Evolutionary conservation across 2,113 vertebrate genomes (phyloP).

Genomic region (Pagrus major): DNA sequence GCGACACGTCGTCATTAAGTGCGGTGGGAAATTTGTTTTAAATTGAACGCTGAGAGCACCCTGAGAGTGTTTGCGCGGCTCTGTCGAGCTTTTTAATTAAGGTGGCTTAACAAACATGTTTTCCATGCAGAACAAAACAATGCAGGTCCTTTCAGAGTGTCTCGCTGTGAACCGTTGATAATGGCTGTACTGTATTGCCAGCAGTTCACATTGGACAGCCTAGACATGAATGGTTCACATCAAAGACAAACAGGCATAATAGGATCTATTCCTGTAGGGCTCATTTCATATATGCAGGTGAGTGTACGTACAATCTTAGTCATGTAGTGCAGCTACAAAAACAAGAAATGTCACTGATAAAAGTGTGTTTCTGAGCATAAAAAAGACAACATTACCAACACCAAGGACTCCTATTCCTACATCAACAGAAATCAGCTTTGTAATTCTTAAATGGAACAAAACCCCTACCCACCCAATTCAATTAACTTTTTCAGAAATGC

Average conservation of each 20-base stretch:
- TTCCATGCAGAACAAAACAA: conserved; percentile 53
- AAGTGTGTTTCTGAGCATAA: neutral
- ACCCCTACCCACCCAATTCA: neutral
- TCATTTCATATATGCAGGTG: neutral
- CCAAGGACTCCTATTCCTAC: neutral
- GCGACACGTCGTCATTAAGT: conserved; percentile 68
- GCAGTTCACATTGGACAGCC: conserved; percentile 35
- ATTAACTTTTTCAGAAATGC: conserved; percentile 24
- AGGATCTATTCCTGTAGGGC: conserved; percentile 9
- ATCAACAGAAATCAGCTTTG: neutral
- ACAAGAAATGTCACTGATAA: neutral
- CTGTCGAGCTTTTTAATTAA: conserved; percentile 79
- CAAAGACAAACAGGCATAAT: conserved; percentile 40
- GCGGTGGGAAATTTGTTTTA: conserved; percentile 68
- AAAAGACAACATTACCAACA: neutral
- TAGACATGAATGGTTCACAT: conserved; percentile 45
- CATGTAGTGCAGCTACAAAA: neutral
- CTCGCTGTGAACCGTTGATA: conserved; percentile 63
- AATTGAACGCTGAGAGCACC: conserved; percentile 71
- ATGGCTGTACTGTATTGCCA: conserved; percentile 30
- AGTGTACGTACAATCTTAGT: neutral
- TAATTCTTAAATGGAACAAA: conserved; percentile 17
- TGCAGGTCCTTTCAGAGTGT: conserved; percentile 52
- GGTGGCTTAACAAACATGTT: conserved; percentile 70
- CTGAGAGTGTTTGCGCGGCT: conserved; percentile 62